These are phyloP conservation scores for Phortica magna DNA, from an alignment of 2,888 invertebrate species.

Conservation along the genomic window DNA sequence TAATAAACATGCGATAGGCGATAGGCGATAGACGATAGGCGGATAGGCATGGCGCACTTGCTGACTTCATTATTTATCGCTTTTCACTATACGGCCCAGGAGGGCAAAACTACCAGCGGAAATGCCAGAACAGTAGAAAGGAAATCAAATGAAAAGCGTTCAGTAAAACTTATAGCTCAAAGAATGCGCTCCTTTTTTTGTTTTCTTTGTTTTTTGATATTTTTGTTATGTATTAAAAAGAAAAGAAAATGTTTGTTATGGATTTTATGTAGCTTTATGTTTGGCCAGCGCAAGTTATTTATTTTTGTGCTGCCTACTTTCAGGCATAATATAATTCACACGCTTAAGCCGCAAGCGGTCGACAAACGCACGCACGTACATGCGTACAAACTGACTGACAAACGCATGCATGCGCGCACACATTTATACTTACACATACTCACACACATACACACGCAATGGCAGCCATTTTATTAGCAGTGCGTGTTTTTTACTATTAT, in stretches of 20 bases:
- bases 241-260: background rate
- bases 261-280: background rate
- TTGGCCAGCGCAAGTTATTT: constrained; percentile 10
- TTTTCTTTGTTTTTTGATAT: constrained; percentile 9
- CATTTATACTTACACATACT: constrained; percentile 38
- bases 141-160: constrained; percentile 37
- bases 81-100: constrained; percentile 53
- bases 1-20: constrained; percentile 64
- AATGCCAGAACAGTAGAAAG: constrained; percentile 36
- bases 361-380: constrained; percentile 64
- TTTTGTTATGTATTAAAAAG: background rate
- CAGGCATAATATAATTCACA: constrained; percentile 67
- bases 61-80: constrained; percentile 70
- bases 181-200: constrained; percentile 17
- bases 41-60: constrained; percentile 65
- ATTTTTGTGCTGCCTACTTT: constrained; percentile 58
- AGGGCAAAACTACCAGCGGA: background rate
- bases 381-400: constrained; percentile 60
- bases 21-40: too few species aligned
- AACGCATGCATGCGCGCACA: constrained; percentile 60
- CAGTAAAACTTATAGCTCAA: constrained; percentile 19
- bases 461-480: constrained; percentile 68
- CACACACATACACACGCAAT: constrained; percentile 56
- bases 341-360: constrained; percentile 67
- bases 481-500: constrained; percentile 70